Evolutionary conservation across 2,113 vertebrate species (phyloP).

Genomic region (Bubo bubo): DNA sequence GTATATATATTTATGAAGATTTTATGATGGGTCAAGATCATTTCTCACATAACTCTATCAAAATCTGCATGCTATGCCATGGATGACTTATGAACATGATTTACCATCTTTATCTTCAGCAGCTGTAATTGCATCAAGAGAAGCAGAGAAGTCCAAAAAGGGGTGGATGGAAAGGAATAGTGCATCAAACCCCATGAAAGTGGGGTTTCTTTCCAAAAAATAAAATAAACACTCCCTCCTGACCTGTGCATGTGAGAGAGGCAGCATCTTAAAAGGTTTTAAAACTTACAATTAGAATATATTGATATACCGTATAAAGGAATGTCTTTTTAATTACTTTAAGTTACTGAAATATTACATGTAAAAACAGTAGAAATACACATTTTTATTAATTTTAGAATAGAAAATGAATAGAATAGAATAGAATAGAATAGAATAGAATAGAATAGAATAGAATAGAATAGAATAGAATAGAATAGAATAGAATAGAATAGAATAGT

Average conservation of each 20-base stretch:
- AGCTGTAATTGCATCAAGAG: neutral
- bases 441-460: neutral
- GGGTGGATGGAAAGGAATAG: neutral
- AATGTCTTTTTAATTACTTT: neutral
- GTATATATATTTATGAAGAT: neutral
- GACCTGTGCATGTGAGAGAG: neutral
- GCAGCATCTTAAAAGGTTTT: neutral
- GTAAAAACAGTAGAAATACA: neutral
- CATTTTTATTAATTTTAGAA: neutral
- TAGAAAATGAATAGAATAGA: neutral
- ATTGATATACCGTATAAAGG: neutral
- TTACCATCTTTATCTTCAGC: neutral
- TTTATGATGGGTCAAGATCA: neutral
- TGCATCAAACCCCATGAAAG: neutral
- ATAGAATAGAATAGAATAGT: neutral
- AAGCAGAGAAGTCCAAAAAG: neutral
- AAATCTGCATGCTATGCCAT: neutral
- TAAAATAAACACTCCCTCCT: neutral
- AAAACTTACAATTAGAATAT: neutral
- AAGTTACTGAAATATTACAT: neutral
- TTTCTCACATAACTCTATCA: neutral
- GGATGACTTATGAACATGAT: neutral
- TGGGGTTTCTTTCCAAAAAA: rapidly evolving
- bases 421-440: neutral
- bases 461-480: neutral